Base-by-base conservation (phyloP, 1,140 invertebrate species). In the Scaptomyza pallida region DNA sequence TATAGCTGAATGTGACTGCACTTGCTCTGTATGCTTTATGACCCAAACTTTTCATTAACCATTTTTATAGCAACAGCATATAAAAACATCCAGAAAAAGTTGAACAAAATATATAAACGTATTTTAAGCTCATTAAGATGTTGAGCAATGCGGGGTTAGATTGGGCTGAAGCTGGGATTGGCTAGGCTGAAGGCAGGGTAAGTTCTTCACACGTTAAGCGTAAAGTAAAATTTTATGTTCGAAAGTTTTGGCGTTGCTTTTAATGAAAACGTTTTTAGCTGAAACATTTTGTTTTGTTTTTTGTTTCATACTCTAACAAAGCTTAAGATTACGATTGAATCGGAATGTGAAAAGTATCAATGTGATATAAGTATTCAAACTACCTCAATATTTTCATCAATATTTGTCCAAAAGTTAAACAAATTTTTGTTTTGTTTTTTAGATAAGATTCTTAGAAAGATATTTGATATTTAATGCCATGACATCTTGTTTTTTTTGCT, bases 181-280 rank as follows among this genome's bases (percentile, higher is more conserved):
- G 35, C n/a, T n/a, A n/a, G 37, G 19, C 8, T 1, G 8, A 9
- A 30, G 26, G 61, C 45, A 40, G 48, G 15, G 41, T 17, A 19
- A 74, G 74, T 70, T 77, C 74, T 70, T 77, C 65, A 77, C 74
- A 77, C 74, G 65, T 74, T 77, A 64, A 64, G 71, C 71, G 60
- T 35, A 64, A 74, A 70, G 64, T 47, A 50, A 73, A 60, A 65
- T 77, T 77, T 77, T 77, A 77, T 70, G 65, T 43, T 35, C 33
- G 54, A 77, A 54, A 72, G 61, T 71, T 64, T 70, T 64, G 67
- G 41, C 41, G 70, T 26, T 59, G 50, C 16, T 55, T 64, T 73
- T 77, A 73, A 73, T 74, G 64, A 72, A 70, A 55, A 70, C 43
- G 16, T 48, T 56, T 21, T n/a, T n/a, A n/a, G n/a, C n/a, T n/a